Percentiles rank a stretch among this genome's conserved stretches.
Conservation (phyloP, 2,113 vertebrate species). For the Erythrocercus mccallii region DNA sequence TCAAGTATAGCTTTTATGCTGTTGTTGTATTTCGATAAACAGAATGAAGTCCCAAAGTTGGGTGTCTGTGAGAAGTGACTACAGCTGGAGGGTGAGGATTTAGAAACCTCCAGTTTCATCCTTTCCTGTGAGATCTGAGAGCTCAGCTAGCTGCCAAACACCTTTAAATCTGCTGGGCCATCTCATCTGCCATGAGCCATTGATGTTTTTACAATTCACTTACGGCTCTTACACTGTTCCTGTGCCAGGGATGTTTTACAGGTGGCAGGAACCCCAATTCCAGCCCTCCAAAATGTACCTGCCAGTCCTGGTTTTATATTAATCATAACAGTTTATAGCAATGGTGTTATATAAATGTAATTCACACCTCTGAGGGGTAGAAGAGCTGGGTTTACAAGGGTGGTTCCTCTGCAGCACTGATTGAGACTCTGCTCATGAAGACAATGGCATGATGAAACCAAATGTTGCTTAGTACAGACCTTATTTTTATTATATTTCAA, state of each 20-base stretch:
- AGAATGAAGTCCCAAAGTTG: not conserved
- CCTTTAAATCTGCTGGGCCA: not conserved
- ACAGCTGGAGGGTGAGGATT: not conserved
- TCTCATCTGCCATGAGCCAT: not conserved
- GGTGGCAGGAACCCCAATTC: not conserved
- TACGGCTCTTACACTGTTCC: fast-evolving
- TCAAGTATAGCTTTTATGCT: not conserved
- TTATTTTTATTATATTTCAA: not conserved
- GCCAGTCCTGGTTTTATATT: not conserved
- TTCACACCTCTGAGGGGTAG: not conserved
- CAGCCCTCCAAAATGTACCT: not conserved
- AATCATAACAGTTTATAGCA: not conserved
- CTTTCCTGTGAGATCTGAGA: not conserved
- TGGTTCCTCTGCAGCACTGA: not conserved
- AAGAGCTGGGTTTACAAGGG: not conserved
- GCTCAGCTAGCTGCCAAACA: not conserved
- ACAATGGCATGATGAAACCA: not conserved
- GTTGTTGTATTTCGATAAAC: not conserved
- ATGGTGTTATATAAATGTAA: not conserved
- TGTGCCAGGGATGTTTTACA: not conserved
- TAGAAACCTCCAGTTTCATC: not conserved
- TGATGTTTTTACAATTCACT: not conserved
- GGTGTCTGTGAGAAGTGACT: not conserved
- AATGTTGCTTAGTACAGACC: not conserved
- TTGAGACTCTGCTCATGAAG: not conserved